phyloP scores from a whole-genome alignment of 2,797 vertebrate genomes.

The Bradypodion pumilum region DNA sequence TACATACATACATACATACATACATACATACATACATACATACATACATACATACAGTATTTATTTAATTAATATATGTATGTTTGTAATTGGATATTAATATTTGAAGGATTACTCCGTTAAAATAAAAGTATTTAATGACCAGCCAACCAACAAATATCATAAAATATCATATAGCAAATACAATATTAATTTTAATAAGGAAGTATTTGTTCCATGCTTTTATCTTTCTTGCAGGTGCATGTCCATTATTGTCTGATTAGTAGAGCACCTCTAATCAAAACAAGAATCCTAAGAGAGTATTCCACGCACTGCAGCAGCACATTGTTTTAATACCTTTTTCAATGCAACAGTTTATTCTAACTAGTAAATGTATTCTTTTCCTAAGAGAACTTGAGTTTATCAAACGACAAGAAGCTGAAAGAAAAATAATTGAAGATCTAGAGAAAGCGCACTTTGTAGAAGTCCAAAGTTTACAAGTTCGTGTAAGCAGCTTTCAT shows the following conservation, averaged over 20 bases:
- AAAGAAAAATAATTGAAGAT: conserved; percentile 94
- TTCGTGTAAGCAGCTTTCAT: conserved; percentile 80
- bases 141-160: too few relatives aligned
- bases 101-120: too few relatives aligned
- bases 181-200: conserved; percentile 11
- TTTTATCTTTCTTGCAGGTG: conserved; percentile 27
- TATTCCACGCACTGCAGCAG: not conserved
- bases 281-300: not conserved
- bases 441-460: conserved; percentile 90
- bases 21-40: too few relatives aligned
- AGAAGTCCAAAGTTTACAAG: conserved; percentile 94
- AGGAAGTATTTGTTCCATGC: not conserved
- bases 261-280: conserved; percentile 27
- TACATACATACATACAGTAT: too few relatives aligned
- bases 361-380: conserved; percentile 50
- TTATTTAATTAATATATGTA: too few relatives aligned
- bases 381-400: conserved; percentile 93
- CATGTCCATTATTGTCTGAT: conserved; percentile 11
- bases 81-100: too few relatives aligned
- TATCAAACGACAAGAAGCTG: conserved; percentile 92
- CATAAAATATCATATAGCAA: too few relatives aligned
- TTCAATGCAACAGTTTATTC: conserved; percentile 21
- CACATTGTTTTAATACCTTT: conserved; percentile 27
- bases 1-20: too few relatives aligned
- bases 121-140: too few relatives aligned